Evolutionary conservation across 1,140 invertebrate species (phyloP).

Genomic region (Atta cephalotes): DNA sequence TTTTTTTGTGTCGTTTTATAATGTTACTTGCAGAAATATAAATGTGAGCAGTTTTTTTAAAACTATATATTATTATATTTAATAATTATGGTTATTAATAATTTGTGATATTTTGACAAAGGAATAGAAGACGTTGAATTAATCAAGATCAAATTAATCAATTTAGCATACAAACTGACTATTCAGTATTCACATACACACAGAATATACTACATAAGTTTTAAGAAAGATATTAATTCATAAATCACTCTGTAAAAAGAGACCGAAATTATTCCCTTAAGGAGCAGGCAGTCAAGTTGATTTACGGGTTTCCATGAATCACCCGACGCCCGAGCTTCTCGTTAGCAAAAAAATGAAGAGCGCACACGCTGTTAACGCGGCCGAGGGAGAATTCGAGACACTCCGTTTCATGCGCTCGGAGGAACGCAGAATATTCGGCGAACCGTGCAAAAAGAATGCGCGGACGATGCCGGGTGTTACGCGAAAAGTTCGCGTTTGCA

Average conservation of each 20-base stretch:
- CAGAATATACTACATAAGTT: constrained; percentile 18
- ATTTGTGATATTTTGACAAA: background rate
- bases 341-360: constrained; percentile 61
- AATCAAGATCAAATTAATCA: background rate
- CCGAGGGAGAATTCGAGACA: constrained; percentile 44
- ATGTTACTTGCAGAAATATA: background rate
- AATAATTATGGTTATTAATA: background rate
- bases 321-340: constrained; percentile 49
- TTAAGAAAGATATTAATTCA: constrained; percentile 70
- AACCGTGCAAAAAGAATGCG: constrained; percentile 49
- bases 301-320: constrained; percentile 67
- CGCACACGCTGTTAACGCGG: constrained; percentile 47
- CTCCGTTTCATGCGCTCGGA: constrained; percentile 30
- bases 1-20: background rate
- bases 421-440: constrained; percentile 26
- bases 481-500: constrained; percentile 53
- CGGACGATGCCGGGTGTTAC: background rate
- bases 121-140: background rate
- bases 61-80: background rate
- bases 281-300: constrained; percentile 61
- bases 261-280: constrained; percentile 67
- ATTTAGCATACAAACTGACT: constrained; percentile 34
- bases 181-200: constrained; percentile 25
- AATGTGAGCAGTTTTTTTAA: background rate
- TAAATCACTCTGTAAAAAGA: constrained; percentile 61